Base-by-base conservation (phyloP, 2,888 invertebrate genomes). In the Arrhopalites spinosus region DNA sequence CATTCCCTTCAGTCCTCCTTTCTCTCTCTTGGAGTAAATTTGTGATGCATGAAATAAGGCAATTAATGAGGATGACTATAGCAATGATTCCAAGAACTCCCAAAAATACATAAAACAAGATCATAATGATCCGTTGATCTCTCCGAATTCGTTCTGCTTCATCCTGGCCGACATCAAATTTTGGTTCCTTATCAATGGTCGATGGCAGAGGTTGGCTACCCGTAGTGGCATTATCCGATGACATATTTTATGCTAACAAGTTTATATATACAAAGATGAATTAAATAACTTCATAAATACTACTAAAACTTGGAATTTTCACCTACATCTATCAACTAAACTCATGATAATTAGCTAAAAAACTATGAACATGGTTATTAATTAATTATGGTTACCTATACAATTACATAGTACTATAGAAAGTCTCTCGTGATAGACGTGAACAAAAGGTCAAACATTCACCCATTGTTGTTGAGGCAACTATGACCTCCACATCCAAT, bases 71-170 rank as follows among this genome's bases (percentile, higher is more conserved):
- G 5, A 75, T 71, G 2, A 71, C 47, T n/a, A 64, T 2, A 13
- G 75, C 75, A 8, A 75, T 61, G 11, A 71, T 2, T 20, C 27
- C 27, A 11, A 75, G 50, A 11, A 64, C 23, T 15, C 27, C 63
- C 7, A 75, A 20, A 50, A 75, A 75, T 11, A 75, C 29, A 47
- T 70, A 70, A 23, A 70, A 70, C n/a, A 75, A 47, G 8, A 64
- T 36, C 8, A 11, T 23, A 8, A 63, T 30, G 13, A 71, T 71
- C 2, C 3, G 7, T 20, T 29, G 17, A 47, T 75, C 75, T 27
- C 68, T 30, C 15, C 23, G 61, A 5, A 20, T 11, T 17, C 30
- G 20, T 23, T 61, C 71, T 59, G 13, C 17, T 5, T 71, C 71
- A 23, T 29, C 30, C 11, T 67, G 8, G 45, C 45, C 23, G 2